Base-by-base conservation (phyloP, 1,140 invertebrate genomes). In the Drosophila willistoni region DNA sequence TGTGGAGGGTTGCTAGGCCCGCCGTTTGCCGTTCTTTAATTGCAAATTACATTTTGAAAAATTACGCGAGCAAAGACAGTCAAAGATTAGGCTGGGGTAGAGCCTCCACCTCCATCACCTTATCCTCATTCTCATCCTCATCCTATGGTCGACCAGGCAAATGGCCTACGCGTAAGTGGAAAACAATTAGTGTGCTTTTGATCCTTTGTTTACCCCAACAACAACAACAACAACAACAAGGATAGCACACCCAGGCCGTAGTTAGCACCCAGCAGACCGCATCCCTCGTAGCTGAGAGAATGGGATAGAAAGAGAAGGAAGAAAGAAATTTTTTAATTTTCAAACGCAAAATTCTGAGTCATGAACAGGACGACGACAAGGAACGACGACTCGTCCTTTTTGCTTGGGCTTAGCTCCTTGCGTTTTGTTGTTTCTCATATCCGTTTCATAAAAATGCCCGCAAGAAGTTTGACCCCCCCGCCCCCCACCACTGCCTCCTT, bases 121-220 rank as follows among this genome's bases (percentile, higher is more conserved):
- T 3, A 29, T 29, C 29, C 29, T 29, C 3, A 29, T 29, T 51
- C 56, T 29, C 6, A 29, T 29, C 29, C 29, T 29, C 3, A 29
- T 29, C 29, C 29, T 29, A 29, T 0, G 29, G 36, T 42, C 51
- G 61, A 51, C 44, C 44, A 75, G 64, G 72, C 64, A 33, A 76
- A 42, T 65, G 61, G 71, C 70, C 80, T 67, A 79, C 51, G 73
- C 70, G 66, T 82, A 90, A 90, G 84, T 79, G 90, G 80, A 89
- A 90, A 90, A 90, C 83, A 90, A 90, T 90, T 90, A 90, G 82
- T 90, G 75, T 73, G 87, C 83, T 90, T 90, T 90, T 90, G 87
- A 90, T 90, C 87, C 87, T 87, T 90, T 90, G 82, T 90, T 90
- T 90, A 90, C 87, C 78, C 71, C 77, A 81, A 87, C 81, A 90